These are phyloP conservation scores for Ectemnius lituratus DNA, from an alignment of 2,888 invertebrate species.

Conservation along the genomic window DNA sequence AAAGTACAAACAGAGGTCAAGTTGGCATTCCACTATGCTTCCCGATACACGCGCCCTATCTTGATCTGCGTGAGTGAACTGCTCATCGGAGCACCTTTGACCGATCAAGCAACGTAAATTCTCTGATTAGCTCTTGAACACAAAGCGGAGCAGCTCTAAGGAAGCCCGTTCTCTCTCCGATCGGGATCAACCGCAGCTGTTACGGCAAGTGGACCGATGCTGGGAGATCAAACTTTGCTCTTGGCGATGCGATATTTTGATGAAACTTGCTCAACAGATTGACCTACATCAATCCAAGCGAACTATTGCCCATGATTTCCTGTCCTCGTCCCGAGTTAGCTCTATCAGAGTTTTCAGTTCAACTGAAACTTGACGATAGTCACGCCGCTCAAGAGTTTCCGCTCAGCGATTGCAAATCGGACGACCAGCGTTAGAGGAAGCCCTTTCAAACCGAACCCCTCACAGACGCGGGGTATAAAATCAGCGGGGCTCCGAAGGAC, in stretches of 20 bases:
- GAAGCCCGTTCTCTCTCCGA: slow-evolving; percentile 38
- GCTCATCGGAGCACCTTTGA: slow-evolving; percentile 59
- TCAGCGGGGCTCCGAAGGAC: too few species aligned
- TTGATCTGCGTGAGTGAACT: slow-evolving; percentile 18
- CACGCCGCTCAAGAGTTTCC: too few species aligned
- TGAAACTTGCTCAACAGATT: neutral
- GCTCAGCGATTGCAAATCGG: too few species aligned
- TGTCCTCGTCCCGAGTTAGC: too few species aligned
- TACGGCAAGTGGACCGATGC: slow-evolving; percentile 24
- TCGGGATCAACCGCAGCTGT: slow-evolving; percentile 40
- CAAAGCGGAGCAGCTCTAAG: slow-evolving; percentile 60
- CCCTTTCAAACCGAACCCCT: too few species aligned
- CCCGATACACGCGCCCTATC: slow-evolving; percentile 25
- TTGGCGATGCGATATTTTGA: slow-evolving; percentile 6
- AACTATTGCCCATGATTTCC: too few species aligned
- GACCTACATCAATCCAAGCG: too few species aligned
- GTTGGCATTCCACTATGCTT: slow-evolving; percentile 28
- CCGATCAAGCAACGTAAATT: slow-evolving; percentile 67
- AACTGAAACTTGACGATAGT: too few species aligned
- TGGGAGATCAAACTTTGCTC: slow-evolving; percentile 11
- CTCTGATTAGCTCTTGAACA: slow-evolving; percentile 65
- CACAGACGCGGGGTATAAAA: too few species aligned
- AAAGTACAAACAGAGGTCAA: slow-evolving; percentile 40
- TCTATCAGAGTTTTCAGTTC: too few species aligned
- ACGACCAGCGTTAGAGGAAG: too few species aligned